A percentile compares a stretch with the other conserved stretches of the same genome.
phyloP scores from a whole-genome alignment of 1,140 invertebrate species.

The Drosophila saltans region DNA sequence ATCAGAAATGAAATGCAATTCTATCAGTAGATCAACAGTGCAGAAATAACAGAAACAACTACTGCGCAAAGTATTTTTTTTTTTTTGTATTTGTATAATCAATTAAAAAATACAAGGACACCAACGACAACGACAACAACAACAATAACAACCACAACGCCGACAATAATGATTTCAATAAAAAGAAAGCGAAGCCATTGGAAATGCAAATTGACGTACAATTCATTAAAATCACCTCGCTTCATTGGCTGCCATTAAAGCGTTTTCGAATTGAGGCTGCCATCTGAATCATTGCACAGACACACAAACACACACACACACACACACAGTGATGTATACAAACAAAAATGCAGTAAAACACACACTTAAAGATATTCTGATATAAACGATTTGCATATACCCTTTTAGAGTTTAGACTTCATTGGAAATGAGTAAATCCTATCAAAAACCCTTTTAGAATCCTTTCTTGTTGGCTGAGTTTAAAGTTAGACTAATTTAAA shows the following conservation, averaged over 20 bases:
- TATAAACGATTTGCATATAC: neutral
- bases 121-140: conserved; percentile 13
- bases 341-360: neutral
- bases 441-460: no score
- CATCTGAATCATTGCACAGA: neutral
- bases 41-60: conserved; percentile 16
- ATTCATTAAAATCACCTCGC: conserved; percentile 70
- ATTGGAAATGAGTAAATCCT: no score
- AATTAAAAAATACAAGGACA: conserved; percentile 51
- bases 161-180: conserved; percentile 29
- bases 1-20: conserved; percentile 48
- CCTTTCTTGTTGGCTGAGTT: no score
- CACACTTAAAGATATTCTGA: neutral
- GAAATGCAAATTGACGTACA: conserved; percentile 69
- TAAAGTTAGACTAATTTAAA: no score
- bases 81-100: conserved; percentile 52
- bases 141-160: conserved; percentile 13
- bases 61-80: neutral
- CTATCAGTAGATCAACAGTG: conserved; percentile 48
- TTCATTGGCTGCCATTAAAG: conserved; percentile 68
- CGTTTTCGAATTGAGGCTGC: conserved; percentile 23
- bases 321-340: no score
- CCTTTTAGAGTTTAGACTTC: no score
- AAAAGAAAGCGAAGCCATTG: conserved; percentile 46
- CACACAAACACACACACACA: neutral